Conservation (phyloP, 2,113 vertebrate genomes). For the Leucosticte australis region DNA sequence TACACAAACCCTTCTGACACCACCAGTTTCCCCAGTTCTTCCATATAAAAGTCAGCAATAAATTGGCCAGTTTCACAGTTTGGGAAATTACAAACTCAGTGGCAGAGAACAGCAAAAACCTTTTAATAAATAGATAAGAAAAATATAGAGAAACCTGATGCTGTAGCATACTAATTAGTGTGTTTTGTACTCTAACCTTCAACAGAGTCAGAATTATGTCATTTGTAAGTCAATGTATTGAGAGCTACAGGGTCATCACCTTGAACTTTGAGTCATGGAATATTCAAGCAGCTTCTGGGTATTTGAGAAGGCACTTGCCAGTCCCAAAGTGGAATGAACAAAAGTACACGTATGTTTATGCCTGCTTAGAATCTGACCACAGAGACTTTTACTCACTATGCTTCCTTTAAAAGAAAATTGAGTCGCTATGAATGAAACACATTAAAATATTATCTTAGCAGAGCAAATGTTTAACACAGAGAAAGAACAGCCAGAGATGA, state of each 20-base stretch:
- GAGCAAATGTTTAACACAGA: neutral
- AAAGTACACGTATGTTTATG: neutral
- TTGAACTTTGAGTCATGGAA: neutral
- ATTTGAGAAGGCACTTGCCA: neutral
- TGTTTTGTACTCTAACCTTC: neutral
- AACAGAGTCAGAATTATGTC: neutral
- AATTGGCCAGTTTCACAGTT: neutral
- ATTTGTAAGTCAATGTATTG: neutral
- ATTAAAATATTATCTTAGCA: neutral
- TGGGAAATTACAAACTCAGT: neutral
- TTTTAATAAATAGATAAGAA: neutral
- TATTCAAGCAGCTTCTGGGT: neutral
- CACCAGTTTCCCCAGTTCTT: neutral
- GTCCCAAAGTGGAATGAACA: neutral
- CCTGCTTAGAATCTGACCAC: neutral
- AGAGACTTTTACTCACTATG: neutral
- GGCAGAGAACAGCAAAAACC: neutral
- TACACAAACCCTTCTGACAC: neutral
- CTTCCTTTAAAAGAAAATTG: neutral
- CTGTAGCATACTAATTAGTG: neutral
- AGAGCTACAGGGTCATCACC: neutral
- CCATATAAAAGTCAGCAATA: neutral
- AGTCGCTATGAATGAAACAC: neutral
- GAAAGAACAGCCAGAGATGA: neutral
- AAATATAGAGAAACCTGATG: neutral